Conservation (phyloP, 2,888 invertebrate species). For the Xanthia togata region DNA sequence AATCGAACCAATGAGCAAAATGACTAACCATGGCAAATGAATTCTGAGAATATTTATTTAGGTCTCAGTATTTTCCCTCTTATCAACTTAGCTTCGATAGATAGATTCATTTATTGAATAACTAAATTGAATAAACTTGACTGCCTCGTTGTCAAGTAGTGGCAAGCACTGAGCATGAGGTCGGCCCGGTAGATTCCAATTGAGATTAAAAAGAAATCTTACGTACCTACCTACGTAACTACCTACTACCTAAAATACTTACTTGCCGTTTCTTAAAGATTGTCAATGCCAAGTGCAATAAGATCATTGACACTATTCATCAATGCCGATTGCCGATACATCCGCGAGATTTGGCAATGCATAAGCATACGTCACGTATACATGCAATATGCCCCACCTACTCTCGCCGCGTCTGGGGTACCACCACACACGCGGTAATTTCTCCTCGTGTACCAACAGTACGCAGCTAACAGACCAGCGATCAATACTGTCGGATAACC, state of each 20-base stretch:
- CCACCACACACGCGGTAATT: slow-evolving; percentile 41
- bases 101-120: no score
- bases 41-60: no score
- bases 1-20: neutral
- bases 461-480: slow-evolving; percentile 37
- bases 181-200: neutral
- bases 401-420: slow-evolving; percentile 17
- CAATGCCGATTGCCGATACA: slow-evolving; percentile 2
- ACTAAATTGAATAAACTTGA: no score
- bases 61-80: no score
- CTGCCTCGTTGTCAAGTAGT: no score
- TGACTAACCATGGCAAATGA: no score
- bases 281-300: slow-evolving; percentile 51
- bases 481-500: slow-evolving; percentile 41
- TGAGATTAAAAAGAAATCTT: neutral
- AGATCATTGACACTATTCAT: slow-evolving; percentile 5
- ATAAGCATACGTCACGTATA: slow-evolving; percentile 11
- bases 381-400: slow-evolving; percentile 48
- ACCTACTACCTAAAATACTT: neutral
- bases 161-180: no score
- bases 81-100: no score
- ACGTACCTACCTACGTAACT: no score
- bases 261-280: neutral
- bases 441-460: slow-evolving; percentile 50
- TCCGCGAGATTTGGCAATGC: slow-evolving; percentile 9